Evolutionary conservation across 2,113 vertebrate genomes (phyloP).

Genomic region (Burhinus bistriatus): DNA sequence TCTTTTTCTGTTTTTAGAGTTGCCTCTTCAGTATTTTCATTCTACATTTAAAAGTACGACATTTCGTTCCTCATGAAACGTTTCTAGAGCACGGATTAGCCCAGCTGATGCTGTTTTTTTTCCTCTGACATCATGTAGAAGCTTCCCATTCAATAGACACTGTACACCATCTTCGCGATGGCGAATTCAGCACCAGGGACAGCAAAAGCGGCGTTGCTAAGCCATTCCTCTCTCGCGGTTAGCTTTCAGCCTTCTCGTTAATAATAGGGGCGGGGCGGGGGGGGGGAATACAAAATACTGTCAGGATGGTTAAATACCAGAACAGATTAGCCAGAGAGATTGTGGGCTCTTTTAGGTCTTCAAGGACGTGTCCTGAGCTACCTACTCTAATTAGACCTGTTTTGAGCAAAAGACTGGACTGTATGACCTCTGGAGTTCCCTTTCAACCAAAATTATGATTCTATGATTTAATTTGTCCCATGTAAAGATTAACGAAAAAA

Average conservation of each 20-base stretch:
- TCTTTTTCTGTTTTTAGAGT: neutral
- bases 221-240: neutral
- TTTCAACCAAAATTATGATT: neutral
- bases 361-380: neutral
- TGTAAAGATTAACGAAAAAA: neutral
- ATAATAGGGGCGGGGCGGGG: too few relatives aligned
- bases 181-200: neutral
- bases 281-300: neutral
- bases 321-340: neutral
- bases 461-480: neutral
- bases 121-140: neutral
- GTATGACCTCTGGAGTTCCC: neutral
- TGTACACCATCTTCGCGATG: rapidly evolving
- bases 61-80: neutral
- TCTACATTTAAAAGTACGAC: neutral
- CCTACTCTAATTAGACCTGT: neutral
- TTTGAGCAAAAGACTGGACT: neutral
- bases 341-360: neutral
- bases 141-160: neutral
- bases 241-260: neutral
- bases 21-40: neutral
- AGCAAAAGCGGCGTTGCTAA: neutral
- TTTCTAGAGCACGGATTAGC: neutral
- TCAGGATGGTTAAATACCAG: neutral
- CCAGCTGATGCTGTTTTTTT: neutral